phyloP scores from a whole-genome alignment of 1,140 invertebrate species.

The Acromyrmex heyeri region DNA sequence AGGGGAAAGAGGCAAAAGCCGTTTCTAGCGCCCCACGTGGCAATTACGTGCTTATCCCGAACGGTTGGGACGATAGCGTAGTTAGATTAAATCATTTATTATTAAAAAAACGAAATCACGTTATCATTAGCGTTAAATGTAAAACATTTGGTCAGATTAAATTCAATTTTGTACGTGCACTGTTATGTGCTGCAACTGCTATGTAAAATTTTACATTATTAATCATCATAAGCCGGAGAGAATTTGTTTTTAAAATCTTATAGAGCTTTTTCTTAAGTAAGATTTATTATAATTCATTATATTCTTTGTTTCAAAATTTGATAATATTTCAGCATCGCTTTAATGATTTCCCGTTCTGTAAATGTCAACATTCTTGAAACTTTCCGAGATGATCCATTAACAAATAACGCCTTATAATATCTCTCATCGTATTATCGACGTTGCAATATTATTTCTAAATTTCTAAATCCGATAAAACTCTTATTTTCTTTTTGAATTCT shows the following conservation, averaged over 20 bases:
- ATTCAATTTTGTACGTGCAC: background rate
- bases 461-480: background rate
- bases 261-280: too few species aligned
- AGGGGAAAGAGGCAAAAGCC: background rate
- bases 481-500: background rate
- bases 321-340: too few species aligned
- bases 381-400: background rate
- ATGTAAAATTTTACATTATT: background rate
- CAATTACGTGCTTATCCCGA: slow-evolving; percentile 21
- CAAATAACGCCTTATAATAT: background rate
- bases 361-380: background rate
- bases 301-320: too few species aligned
- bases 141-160: background rate
- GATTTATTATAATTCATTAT: too few species aligned
- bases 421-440: background rate
- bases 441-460: background rate
- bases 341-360: too few species aligned
- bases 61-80: background rate
- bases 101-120: background rate
- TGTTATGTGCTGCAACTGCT: background rate
- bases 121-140: background rate
- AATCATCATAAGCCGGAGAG: too few species aligned
- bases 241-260: too few species aligned
- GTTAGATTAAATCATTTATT: background rate
- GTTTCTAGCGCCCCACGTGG: slow-evolving; percentile 30